Conservation (phyloP, 2,888 invertebrate genomes). For the Caenorhabditis doughertyi region DNA sequence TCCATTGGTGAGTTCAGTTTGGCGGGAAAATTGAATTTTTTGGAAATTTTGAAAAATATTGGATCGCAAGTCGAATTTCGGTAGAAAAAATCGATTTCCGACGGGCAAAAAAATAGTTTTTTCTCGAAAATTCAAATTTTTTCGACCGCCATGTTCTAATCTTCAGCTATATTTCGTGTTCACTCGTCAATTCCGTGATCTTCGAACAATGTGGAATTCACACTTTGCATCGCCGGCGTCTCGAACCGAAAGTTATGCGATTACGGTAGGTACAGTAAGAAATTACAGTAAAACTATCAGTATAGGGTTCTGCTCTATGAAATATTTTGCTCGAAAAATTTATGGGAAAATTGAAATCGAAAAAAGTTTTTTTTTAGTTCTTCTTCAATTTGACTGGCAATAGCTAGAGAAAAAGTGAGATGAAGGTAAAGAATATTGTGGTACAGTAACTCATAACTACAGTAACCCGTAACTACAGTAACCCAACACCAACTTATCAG, state of each 20-base stretch:
- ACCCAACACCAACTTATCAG: background rate
- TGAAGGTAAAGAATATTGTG: background rate
- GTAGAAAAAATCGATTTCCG: too few species aligned
- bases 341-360: background rate
- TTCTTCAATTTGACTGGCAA: constrained; percentile 31
- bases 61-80: too few species aligned
- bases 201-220: constrained; percentile 70
- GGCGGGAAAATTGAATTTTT: too few species aligned
- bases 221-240: constrained; percentile 65
- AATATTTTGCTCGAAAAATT: background rate
- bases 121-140: too few species aligned
- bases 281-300: too few species aligned
- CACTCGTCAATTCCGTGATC: constrained; percentile 82
- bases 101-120: too few species aligned
- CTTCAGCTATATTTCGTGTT: constrained; percentile 81
- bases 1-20: constrained; percentile 79
- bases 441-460: background rate
- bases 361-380: background rate
- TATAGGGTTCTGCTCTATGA: too few species aligned
- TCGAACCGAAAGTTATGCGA: constrained; percentile 62
- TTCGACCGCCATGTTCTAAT: background rate
- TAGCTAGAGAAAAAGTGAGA: background rate
- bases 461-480: background rate
- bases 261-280: constrained; percentile 46
- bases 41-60: too few species aligned